phyloP scores from a whole-genome alignment of 2,888 invertebrate species.

The Anagyrus pseudococci region DNA sequence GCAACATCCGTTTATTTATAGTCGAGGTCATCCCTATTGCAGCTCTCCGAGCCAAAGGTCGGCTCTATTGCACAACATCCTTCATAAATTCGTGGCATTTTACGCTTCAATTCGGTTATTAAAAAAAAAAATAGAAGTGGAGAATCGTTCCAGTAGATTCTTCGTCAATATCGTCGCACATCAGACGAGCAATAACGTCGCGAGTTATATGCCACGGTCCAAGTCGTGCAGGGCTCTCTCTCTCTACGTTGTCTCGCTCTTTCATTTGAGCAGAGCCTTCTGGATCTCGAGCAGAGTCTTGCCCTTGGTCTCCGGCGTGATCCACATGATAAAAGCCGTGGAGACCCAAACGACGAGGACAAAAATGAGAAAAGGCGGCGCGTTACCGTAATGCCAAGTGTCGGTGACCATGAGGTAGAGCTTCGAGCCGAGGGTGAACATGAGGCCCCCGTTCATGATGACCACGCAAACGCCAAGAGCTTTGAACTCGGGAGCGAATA shows the following conservation, averaged over 20 bases:
- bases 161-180: background rate
- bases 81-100: background rate
- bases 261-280: constrained; percentile 40
- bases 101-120: background rate
- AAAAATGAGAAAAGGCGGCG: constrained; percentile 44
- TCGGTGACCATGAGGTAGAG: constrained; percentile 45
- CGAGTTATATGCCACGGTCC: background rate
- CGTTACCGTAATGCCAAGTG: constrained; percentile 45
- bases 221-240: background rate
- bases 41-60: too few species aligned
- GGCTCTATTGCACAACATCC: too few species aligned
- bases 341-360: constrained; percentile 36
- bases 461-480: constrained; percentile 43
- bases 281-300: constrained; percentile 49
- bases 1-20: too few species aligned
- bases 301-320: constrained; percentile 51
- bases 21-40: too few species aligned
- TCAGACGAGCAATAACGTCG: background rate
- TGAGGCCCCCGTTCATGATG: constrained; percentile 38
- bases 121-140: background rate
- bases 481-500: constrained; percentile 48
- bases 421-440: constrained; percentile 39
- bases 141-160: background rate
- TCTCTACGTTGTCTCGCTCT: background rate
- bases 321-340: constrained; percentile 35